These are phyloP conservation scores for Melanotaenia maccullochi DNA, from an alignment of 2,797 vertebrate genomes.

Conservation along the genomic window DNA sequence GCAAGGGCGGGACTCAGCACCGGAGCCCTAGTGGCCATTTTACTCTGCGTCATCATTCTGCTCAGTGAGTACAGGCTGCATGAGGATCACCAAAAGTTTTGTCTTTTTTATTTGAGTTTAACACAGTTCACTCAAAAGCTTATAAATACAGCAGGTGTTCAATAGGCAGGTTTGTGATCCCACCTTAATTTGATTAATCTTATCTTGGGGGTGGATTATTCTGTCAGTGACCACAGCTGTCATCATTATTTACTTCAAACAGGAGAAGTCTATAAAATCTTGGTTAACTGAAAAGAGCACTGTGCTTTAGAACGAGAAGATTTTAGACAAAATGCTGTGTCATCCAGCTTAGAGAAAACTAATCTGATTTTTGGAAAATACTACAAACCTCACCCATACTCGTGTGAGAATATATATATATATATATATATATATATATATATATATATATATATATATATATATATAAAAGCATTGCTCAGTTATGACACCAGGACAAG, in stretches of 20 bases:
- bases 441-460: too few relatives aligned
- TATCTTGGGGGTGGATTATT: slow-evolving; percentile 46
- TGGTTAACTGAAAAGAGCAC: background rate
- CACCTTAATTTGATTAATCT: slow-evolving; percentile 48
- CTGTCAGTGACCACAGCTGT: slow-evolving; percentile 43
- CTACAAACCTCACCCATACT: background rate
- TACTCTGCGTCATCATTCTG: slow-evolving; percentile 94
- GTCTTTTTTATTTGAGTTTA: background rate
- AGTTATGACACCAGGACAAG: too few relatives aligned
- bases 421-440: too few relatives aligned
- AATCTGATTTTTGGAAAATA: background rate
- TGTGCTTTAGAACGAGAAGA: background rate
- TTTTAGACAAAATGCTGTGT: background rate
- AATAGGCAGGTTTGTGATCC: slow-evolving; percentile 36
- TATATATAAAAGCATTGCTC: too few relatives aligned
- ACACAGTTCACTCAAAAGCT: background rate
- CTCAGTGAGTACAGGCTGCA: slow-evolving; percentile 86
- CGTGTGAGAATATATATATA: background rate
- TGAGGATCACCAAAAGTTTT: too few relatives aligned
- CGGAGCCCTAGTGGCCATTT: slow-evolving; percentile 93
- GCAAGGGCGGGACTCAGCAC: slow-evolving; percentile 94
- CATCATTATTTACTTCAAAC: slow-evolving; percentile 48
- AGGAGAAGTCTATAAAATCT: slow-evolving; percentile 17
- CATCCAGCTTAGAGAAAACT: background rate
- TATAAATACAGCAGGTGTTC: slow-evolving; percentile 23